Evolutionary conservation across 35 echinoderm and acorn worm genomes (phyloP), one percentile per base, ranked within the genome.

Genomic region (Lytechinus variegatus): DNA sequence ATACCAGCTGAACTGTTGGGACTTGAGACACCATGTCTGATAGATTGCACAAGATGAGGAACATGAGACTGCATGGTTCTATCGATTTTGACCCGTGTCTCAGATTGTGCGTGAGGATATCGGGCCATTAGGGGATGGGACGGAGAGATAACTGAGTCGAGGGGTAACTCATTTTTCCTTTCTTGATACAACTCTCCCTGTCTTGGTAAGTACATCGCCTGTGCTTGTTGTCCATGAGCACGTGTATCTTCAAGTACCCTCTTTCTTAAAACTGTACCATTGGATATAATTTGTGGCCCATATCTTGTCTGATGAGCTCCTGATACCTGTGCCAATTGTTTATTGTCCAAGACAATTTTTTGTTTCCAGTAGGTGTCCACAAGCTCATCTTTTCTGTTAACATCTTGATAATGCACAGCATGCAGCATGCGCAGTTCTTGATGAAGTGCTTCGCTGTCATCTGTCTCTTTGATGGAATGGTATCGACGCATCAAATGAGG

Each of bases 371-470:
- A 79, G 66, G 66, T 3, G 1, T 79, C 66, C 66, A 79, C 0
- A n/a, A 79, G 21, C 66, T 79, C 66, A 79, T 79, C 66, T 79
- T n/a, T 79, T 79, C 66, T 79, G 14, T 79, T 57, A 24, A 19
- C 57, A 1, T 93, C 92, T 54, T 93, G 92, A 24, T 93, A 93
- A 93, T 93, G 92, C 13, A 55, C 27, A 55, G 92, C 92, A 93
- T 93, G 92, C 55, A 93, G 27, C 55, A 93, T 93, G 7, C 92
- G 92, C 52, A 93, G 55, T 54, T 93, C 27, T 54, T 93, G 92
- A 55, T 93, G 52, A 54, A 93, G 52, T 10, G 28, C 52, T 27
- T 93, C 92, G 10, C 9, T 53, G 53, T 93, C 92, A 93, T 9
- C 10, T 4, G 11, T 44, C 9, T 16, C 52, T 93, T 93, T 13